These are phyloP conservation scores for Siphamia tubifer DNA, from an alignment of 2,113 vertebrate species.

Conservation along the genomic window DNA sequence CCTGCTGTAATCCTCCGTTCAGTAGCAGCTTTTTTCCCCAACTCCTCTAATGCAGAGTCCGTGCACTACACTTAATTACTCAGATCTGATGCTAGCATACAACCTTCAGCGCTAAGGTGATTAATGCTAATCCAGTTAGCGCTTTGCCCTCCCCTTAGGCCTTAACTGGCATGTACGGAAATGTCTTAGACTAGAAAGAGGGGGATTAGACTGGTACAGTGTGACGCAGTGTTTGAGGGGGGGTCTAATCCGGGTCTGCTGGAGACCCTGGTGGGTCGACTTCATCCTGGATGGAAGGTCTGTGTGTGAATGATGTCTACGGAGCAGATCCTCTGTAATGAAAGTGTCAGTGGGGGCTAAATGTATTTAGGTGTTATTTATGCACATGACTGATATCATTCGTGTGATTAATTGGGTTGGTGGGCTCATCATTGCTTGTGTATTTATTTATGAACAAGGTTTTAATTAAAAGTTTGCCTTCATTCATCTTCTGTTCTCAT, in stretches of 20 bases:
- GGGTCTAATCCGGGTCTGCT: not conserved
- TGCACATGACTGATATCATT: not conserved
- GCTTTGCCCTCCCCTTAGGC: not conserved
- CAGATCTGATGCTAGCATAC: slow-evolving; percentile 24
- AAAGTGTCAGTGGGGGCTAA: not conserved
- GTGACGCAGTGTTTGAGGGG: slow-evolving; percentile 12
- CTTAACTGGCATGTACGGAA: not conserved
- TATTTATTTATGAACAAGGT: not conserved
- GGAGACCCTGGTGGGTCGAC: not conserved
- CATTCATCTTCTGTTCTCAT: not conserved
- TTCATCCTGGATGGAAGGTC: not conserved
- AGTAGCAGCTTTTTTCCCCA: not conserved
- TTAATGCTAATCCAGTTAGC: slow-evolving; percentile 62
- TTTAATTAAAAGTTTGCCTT: not conserved
- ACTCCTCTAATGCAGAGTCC: not conserved
- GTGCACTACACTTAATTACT: slow-evolving; percentile 1
- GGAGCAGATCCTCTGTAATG: not conserved
- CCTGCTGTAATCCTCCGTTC: too few species aligned
- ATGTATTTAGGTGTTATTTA: not conserved
- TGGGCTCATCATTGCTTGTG: not conserved
- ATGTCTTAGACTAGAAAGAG: slow-evolving; percentile 2
- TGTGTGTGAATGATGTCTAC: not conserved
- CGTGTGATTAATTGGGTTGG: not conserved
- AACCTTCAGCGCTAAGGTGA: slow-evolving; percentile 17
- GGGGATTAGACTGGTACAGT: slow-evolving; percentile 20